Evolutionary conservation across 2,888 invertebrate species (phyloP), one percentile per base, ranked within the genome.

Genomic region (Clostera curtula): DNA sequence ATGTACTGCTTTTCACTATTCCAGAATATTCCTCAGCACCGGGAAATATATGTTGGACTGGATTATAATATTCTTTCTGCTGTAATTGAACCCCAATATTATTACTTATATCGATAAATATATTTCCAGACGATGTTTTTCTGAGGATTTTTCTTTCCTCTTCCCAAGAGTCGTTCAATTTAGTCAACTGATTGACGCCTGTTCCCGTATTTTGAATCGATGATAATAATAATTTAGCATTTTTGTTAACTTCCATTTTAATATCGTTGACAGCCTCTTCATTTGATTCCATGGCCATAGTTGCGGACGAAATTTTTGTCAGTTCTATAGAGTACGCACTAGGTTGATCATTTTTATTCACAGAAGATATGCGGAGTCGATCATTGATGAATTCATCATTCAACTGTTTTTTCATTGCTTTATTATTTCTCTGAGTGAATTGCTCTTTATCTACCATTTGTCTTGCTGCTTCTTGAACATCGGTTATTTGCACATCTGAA

Each of bases 271-370:
- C 34, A 4, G 56, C 31, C n/a, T 53, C 40, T 37, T 65, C 49
- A 35, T 69, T 54, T 31, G 69, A 32, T 12, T 54, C 57, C 16
- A 67, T 45, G 3, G 43, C 39, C 10, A 66, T 37, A 15, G 44
- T 40, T 8, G 58, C 64, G 7, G 64, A 59, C 9, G 40, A 26
- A 9, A 56, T 56, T 34, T 43, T 42, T 9, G 38, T 46, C 7
- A 65, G 25, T 33, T 53, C 37, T 3, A 46, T 40, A 7, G 36
- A 39, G 16, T 43, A 32, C 27, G 31, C 17, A 24, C 27, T 29
- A 15, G 29, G 8, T 7, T 40, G 18, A 4, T 37, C 35, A 10
- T 26, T 34, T 11, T 43, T 30, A 31, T 36, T 31, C 28, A 25
- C 17, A 13, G 38, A 26, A 6, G 12, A 27, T 27, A 40, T 12